phyloP scores from a whole-genome alignment of 2,888 invertebrate genomes.

The Macrosiphum euphorbiae region DNA sequence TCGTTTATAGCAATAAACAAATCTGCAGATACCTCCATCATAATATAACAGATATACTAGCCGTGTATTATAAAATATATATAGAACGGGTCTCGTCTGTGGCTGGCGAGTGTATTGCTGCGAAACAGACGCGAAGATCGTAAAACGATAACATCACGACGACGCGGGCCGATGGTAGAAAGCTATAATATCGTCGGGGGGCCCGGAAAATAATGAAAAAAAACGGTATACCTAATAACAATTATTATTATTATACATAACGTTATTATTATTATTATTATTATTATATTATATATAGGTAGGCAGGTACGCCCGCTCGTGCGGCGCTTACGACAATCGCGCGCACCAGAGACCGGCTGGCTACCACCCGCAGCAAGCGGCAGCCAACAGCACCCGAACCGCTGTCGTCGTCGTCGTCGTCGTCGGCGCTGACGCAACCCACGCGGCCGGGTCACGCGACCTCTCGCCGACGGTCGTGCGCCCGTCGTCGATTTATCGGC shows the following conservation, averaged over 20 bases:
- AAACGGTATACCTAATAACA: not conserved
- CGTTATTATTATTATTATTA: not conserved
- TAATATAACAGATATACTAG: not conserved
- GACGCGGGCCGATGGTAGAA: not conserved
- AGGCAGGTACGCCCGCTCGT: not conserved
- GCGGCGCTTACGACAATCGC: not conserved
- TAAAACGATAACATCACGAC: constrained; percentile 4
- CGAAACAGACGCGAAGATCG: not conserved
- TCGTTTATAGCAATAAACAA: no score
- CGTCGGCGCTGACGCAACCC: constrained; percentile 19
- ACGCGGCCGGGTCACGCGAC: constrained; percentile 41
- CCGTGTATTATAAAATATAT: not conserved
- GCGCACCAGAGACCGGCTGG: not conserved
- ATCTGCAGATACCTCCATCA: not conserved
- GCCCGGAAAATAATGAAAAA: not conserved
- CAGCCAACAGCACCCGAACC: not conserved
- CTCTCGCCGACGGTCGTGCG: constrained; percentile 21
- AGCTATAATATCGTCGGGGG: not conserved
- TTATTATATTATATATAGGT: not conserved
- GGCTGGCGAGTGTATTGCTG: not conserved
- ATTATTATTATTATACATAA: not conserved
- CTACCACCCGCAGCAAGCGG: constrained; percentile 26
- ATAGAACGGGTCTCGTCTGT: not conserved
- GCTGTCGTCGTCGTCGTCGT: not conserved
- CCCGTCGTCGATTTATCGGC: constrained; percentile 40